Evolutionary conservation across 1,140 invertebrate genomes (phyloP), one percentile per base, ranked within the genome.

Genomic region (Meteorus sp.): DNA sequence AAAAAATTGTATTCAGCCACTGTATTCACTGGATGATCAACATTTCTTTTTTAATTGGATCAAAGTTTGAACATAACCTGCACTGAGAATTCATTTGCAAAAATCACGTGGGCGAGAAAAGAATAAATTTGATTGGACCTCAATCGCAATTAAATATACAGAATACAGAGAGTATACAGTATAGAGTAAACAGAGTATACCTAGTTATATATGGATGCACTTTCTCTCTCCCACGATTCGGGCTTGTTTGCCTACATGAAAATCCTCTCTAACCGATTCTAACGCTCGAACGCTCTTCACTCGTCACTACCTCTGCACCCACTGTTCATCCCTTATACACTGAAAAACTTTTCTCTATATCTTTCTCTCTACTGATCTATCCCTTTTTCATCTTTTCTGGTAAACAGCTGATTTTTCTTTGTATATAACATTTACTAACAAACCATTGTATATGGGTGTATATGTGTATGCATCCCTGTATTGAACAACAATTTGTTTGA

Each of bases 261-360:
- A 80, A 80, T 80, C 76, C 78, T 80, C 74, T 80, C 71, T 75
- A 75, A 72, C 75, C 74, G 70, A 79, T 80, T 79, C 73, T 77
- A 71, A 65, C 78, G 74, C 74, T 77, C 74, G 68, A 76, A 58
- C 72, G 72, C 68, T 73, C 65, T 65, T 66, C 63, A 35, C 60
- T 51, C 64, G 65, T 64, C 60, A 48, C 41, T 23, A 8, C 31
- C 41, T 51, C 69, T 70, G 70, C 72, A 73, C 69, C 66, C 62
- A 68, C 51, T 47, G 51, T 54, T 45, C 54, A 19, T 22, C 13
- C 56, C 44, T 62, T 57, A 13, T 56, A 44, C 53, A 31, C 22
- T 60, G n/a, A n/a, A n/a, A n/a, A n/a, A n/a, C n/a, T n/a, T n/a
- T n/a, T 62, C 17, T 62, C 55, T 60, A 43, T 62, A 11, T 59